Base-by-base conservation (phyloP, 2,113 vertebrate species). In the Paramormyrops kingsleyae region DNA sequence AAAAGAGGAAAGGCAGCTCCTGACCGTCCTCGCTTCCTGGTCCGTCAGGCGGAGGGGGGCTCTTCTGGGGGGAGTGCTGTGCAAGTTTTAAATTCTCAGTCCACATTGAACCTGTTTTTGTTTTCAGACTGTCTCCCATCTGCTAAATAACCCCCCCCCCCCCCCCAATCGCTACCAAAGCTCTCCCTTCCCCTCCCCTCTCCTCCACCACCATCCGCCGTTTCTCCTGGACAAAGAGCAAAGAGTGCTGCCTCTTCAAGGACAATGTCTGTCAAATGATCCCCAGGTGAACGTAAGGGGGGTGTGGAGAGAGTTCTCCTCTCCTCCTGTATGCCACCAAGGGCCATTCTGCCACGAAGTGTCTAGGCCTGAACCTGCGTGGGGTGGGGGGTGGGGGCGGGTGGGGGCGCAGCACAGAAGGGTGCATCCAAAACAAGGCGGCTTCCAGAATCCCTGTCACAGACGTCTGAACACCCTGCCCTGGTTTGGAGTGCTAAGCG, bases 71-170 rank as follows among this genome's bases (percentile, higher is more conserved):
- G 62, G n/a, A 10, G n/a, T 95, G 95, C 95, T 92, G 95, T 94
- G 94, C 94, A 94, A 96, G 94, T 96, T 96, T 96, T 96, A 95
- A 96, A 96, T 96, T 96, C 94, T 95, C 95, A 95, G 95, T 95
- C 93, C 95, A 94, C 94, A 94, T 94, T 94, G 27, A 95, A 95
- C 96, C 94, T 96, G n/a, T 66, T 96, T 96, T 95, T 95, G 96
- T 94, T 94, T 95, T 94, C 91, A 92, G 94, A 94, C 95, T 94
- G 95, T 95, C 96, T 95, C 95, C 95, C 95, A 95, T 95, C 94
- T 94, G 95, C 94, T 95, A 31, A 66, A 66, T 66, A 66, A 31
- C n/a, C 21, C 1, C 56, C 53, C 19, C 19, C 13, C 13, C 56
- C 21, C 24, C n/a, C 59, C 59, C 8, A 7, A 24, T 59, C 83